Conservation (phyloP, 2,888 invertebrate species). For the Hypena proboscidalis region DNA sequence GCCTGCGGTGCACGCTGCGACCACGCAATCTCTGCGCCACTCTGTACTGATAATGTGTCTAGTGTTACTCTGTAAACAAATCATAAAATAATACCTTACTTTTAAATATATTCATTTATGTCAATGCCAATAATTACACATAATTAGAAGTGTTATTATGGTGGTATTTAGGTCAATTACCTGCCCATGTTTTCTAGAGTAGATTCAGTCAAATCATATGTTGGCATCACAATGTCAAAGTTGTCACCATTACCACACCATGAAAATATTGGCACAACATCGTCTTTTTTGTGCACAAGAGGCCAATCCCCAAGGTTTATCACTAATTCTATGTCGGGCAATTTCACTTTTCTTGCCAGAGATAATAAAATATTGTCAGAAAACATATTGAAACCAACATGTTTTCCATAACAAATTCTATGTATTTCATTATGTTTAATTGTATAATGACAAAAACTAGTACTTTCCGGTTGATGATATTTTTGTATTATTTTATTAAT, state of each 20-base stretch:
- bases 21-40: constrained; percentile 90
- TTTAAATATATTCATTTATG: constrained; percentile 1
- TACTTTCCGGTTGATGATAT: constrained; percentile 91
- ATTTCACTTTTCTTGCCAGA: constrained; percentile 89
- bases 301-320: constrained; percentile 99
- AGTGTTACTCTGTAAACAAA: constrained; percentile 89
- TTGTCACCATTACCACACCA: constrained; percentile 97
- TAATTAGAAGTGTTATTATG: no score
- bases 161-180: no score
- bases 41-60: constrained; percentile 96
- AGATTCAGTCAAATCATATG: constrained; percentile 97
- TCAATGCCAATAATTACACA: no score
- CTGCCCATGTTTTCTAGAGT: constrained; percentile 97
- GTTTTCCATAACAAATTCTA: constrained; percentile 96
- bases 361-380: constrained; percentile 94
- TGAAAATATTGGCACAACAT: constrained; percentile 93
- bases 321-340: constrained; percentile 96
- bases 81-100: constrained; percentile 12
- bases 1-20: constrained; percentile 89
- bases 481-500: constrained; percentile 87
- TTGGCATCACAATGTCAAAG: constrained; percentile 96
- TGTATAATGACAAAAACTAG: constrained; percentile 96
- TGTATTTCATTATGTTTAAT: constrained; percentile 93
- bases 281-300: constrained; percentile 84
- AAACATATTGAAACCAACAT: constrained; percentile 98